Percentiles rank a stretch among this genome's conserved stretches.
These are phyloP conservation scores for Thalpophila matura DNA, from an alignment of 2,888 invertebrate species.

Conservation along the genomic window DNA sequence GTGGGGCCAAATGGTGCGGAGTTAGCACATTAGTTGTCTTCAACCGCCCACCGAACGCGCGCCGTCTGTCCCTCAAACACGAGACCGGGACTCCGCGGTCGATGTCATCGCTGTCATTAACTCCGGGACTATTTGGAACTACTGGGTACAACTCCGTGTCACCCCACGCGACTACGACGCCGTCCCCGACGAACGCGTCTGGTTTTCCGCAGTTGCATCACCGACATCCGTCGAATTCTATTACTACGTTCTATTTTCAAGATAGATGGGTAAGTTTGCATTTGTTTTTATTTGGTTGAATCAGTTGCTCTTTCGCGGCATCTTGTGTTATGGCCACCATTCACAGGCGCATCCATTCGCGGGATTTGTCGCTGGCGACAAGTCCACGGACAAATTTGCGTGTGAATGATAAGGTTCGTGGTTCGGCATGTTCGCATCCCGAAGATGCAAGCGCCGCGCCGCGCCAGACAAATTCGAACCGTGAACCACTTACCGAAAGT, in stretches of 20 bases:
- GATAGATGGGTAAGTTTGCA: conserved; percentile 91
- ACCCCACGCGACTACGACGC: conserved; percentile 88
- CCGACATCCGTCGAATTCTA: conserved; percentile 91
- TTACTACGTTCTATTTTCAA: conserved; percentile 95
- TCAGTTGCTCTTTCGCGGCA: no score
- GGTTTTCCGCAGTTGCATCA: conserved; percentile 87
- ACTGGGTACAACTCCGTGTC: conserved; percentile 83
- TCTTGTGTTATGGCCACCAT: no score
- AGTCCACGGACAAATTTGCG: no score
- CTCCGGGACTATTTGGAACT: conserved; percentile 80
- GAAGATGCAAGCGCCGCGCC: no score
- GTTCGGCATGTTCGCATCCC: no score
- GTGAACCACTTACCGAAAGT: no score
- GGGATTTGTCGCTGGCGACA: no score
- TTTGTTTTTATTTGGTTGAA: background rate
- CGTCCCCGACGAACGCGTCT: conserved; percentile 87
- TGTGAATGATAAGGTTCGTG: no score
- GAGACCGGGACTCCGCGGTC: conserved; percentile 94
- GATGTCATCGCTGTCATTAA: conserved; percentile 85
- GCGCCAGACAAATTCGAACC: no score
- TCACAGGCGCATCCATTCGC: no score
- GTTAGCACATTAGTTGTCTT: conserved; percentile 97
- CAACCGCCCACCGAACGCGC: conserved; percentile 93
- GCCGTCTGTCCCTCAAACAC: conserved; percentile 92
- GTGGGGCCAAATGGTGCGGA: conserved; percentile 97